Evolutionary conservation across 30 jellyfish, hydroid and myxozoan genomes (phyloP), one percentile per base, ranked within the genome.

Genomic region (Phacellophora camtschatica): DNA sequence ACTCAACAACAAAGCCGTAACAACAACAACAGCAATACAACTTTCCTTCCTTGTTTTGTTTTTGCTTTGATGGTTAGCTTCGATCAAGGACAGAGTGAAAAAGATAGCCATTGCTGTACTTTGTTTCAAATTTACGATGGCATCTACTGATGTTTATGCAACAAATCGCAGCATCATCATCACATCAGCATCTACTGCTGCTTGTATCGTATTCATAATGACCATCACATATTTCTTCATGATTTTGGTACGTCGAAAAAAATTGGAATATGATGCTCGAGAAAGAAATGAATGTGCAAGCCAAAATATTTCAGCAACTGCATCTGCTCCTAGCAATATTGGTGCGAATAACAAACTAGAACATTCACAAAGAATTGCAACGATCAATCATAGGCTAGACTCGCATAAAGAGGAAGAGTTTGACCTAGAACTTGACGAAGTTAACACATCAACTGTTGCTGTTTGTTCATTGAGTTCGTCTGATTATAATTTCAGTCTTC

Each of bases 401-500:
- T 34, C 51, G 15, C 69, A 37, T 6, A 58, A 0, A 1, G 88
- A 57, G 36, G 71, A 7, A 3, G 79, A 76, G 4, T 5, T 13
- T 37, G 80, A 56, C 16, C 29, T 19, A 54, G 68, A 24, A 8
- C 28, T 25, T 0, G 66, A n/a, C 24, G 48, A 28, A 9, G 78
- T 3, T 12, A 46, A 55, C 4, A 35, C 16, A 15, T 22, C 68
- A 41, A 33, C 64, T 22, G n/a, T 16, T 11, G 9, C 33, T 16
- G 58, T 84, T 25, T 41, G 48, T 7, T 22, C 86, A 29, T 29
- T 54, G 58, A 71, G 59, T 34, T 34, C 77, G 10, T 48, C 83
- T 20, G 77, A 66, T 10, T 80, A 80, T 36, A 83, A 80, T 29
- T 45, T 80, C 66, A 80, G 61, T 77, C n/a, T 80, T 22, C 71